A percentile compares a stretch with the other conserved stretches of the same genome.
Conservation (phyloP, 30 jellyfish, hydroid and myxozoan species). For the Chrysaora quinquecirrha region DNA sequence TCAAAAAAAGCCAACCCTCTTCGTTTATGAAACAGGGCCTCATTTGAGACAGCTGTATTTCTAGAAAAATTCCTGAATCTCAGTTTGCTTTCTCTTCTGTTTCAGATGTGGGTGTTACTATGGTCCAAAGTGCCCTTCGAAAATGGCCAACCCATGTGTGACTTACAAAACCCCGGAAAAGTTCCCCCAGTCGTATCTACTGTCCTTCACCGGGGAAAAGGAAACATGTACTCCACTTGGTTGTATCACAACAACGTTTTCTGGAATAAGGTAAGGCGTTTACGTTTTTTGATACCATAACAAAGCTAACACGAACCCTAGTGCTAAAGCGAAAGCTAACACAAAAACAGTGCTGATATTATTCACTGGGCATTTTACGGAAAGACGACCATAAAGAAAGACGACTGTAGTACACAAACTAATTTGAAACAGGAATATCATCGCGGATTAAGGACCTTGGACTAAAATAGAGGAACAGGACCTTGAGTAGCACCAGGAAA, state of each 20-base stretch:
- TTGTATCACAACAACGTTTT: conserved; percentile 57
- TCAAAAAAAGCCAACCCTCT: neutral
- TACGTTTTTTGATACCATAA: neutral
- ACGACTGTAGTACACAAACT: no score
- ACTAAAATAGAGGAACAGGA: no score
- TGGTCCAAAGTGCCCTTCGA: conserved; percentile 72
- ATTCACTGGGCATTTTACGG: no score
- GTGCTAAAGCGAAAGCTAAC: neutral
- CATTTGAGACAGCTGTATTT: no score
- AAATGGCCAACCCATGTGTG: conserved; percentile 54
- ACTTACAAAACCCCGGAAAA: conserved; percentile 42
- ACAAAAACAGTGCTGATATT: no score
- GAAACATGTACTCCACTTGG: conserved; percentile 59
- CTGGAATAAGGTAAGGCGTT: conserved; percentile 64
- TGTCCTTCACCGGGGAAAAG: conserved; percentile 68
- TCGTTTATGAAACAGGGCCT: neutral
- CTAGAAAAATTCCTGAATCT: no score
- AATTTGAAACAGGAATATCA: no score
- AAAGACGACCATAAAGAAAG: no score
- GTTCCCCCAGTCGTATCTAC: conserved; percentile 60
- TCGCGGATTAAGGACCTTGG: no score
- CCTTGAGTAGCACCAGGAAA: no score
- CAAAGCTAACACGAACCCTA: neutral
- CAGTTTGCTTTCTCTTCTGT: neutral
- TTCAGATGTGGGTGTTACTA: conserved; percentile 65